A percentile compares a stretch with the other conserved stretches of the same genome.
These are phyloP conservation scores for Macrosiphum euphorbiae DNA, from an alignment of 2,888 invertebrate genomes.

Conservation along the genomic window DNA sequence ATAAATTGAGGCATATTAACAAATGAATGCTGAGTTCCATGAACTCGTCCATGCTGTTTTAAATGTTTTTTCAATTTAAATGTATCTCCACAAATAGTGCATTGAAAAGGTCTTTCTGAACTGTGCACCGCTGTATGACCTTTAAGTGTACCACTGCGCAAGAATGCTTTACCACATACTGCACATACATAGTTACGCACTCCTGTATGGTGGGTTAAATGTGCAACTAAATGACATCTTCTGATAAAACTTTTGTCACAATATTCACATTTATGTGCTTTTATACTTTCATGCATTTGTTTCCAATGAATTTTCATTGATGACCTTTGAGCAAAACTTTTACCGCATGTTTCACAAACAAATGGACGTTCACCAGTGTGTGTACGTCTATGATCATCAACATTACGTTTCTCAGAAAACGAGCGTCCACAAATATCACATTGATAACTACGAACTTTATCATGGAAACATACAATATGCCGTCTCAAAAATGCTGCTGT, in stretches of 20 bases:
- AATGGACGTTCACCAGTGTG: constrained; percentile 72
- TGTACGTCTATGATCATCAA: constrained; percentile 71
- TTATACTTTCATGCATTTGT: constrained; percentile 72
- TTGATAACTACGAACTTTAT: constrained; percentile 71
- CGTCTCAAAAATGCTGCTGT: constrained; percentile 69
- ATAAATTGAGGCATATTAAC: neutral
- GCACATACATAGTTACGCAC: constrained; percentile 66
- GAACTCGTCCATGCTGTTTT: constrained; percentile 65
- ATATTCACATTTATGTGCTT: constrained; percentile 72
- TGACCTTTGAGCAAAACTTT: constrained; percentile 68
- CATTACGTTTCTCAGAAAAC: constrained; percentile 72
- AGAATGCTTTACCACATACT: constrained; percentile 65
- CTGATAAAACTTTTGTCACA: constrained; percentile 73
- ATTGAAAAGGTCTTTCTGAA: constrained; percentile 70
- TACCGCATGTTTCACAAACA: constrained; percentile 72
- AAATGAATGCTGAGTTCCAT: constrained; percentile 36
- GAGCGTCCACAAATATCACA: constrained; percentile 73
- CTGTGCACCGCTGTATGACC: constrained; percentile 66
- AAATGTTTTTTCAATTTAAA: constrained; percentile 66
- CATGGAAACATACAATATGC: constrained; percentile 73
- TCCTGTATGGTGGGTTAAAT: constrained; percentile 66
- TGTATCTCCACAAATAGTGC: constrained; percentile 71
- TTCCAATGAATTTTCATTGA: constrained; percentile 75
- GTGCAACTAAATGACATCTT: constrained; percentile 66
- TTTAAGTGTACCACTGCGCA: constrained; percentile 64